Conservation (phyloP, 2,797 vertebrate genomes). For the Silurus aristotelis region DNA sequence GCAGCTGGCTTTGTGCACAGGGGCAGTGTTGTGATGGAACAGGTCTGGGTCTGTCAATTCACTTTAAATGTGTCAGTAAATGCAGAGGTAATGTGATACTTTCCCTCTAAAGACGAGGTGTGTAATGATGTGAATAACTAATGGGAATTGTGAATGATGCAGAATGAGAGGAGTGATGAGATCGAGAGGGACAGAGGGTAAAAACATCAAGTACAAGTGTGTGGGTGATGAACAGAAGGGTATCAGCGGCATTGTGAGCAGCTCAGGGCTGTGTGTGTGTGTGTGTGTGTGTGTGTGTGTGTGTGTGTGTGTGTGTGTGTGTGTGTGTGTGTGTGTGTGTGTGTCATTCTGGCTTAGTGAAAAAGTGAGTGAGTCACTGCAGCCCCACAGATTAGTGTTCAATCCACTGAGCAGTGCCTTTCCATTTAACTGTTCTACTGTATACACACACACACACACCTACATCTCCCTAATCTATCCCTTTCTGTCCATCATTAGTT, state of each 20-base stretch:
- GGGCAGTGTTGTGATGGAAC: too few species aligned
- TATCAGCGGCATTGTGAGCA: slow-evolving; percentile 34
- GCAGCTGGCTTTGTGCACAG: too few species aligned
- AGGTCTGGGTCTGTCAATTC: too few species aligned
- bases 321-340: slow-evolving; percentile 40
- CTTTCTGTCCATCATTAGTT: slow-evolving; percentile 33
- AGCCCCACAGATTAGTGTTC: slow-evolving; percentile 50
- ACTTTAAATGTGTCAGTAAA: background rate
- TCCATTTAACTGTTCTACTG: slow-evolving; percentile 37
- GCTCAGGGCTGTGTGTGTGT: slow-evolving; percentile 28
- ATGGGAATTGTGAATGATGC: slow-evolving; percentile 19
- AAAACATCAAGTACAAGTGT: slow-evolving; percentile 11
- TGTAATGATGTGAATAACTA: background rate
- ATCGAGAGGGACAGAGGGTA: slow-evolving; percentile 15
- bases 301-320: slow-evolving; percentile 56
- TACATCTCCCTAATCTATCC: slow-evolving; percentile 1
- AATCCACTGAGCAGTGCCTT: slow-evolving; percentile 35
- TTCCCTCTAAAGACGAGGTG: background rate
- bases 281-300: slow-evolving; percentile 56
- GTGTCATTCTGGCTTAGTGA: slow-evolving; percentile 53
- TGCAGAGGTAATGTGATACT: background rate
- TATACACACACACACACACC: slow-evolving; percentile 25
- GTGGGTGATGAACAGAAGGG: slow-evolving; percentile 49
- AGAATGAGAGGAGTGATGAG: slow-evolving; percentile 4
- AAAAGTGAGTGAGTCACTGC: slow-evolving; percentile 58